Evolutionary conservation across 2,113 vertebrate species (phyloP), one percentile per base, ranked within the genome.

Genomic region (Lipophrys pholis): DNA sequence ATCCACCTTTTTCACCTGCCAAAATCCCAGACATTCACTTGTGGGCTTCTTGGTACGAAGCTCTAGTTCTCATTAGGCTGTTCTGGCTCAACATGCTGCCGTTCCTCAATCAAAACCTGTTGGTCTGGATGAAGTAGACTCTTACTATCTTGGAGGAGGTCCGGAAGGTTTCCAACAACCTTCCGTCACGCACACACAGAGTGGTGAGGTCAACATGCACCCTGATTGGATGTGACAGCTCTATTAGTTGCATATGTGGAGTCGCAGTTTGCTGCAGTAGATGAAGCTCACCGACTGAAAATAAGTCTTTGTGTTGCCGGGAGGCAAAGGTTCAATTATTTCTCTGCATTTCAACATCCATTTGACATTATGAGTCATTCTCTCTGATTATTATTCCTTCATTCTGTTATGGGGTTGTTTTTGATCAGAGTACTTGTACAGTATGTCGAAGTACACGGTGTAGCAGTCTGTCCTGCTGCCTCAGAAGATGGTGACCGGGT

Each of bases 161-260:
- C 57, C 5, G 9, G 61, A 40, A 0, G 58, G 41, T 72, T 62
- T 63, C 52, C 17, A 50, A 53, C 42, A n/a, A 59, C 49, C 16
- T 3, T 60, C 53, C 21, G 15, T 73, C 72, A 68, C 12, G n/a
- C 17, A 57, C 74, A 66, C 11, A 51, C 35, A 16, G 11, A 39
- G 45, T 21, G 49, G 63, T 75, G 8, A 64, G 63, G 59, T 70
- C 53, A 58, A 39, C 17, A 6, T 58, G 51, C 46, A 5, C 6
- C n/a, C 15, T 53, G 53, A 62, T 78, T 43, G 49, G 16, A 46
- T 60, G 38, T 62, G 60, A 82, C 75, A 70, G 66, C 15, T 76
- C 6, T 48, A 76, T 80, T 69, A 64, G 50, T 46, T 43, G 64
- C 55, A 84, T 21, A 66, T 69, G 59, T 69, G 42, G 40, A 49